Evolutionary conservation across 2,888 invertebrate genomes (phyloP), one percentile per base, ranked within the genome.

Genomic region (Aspidiotus destructor): DNA sequence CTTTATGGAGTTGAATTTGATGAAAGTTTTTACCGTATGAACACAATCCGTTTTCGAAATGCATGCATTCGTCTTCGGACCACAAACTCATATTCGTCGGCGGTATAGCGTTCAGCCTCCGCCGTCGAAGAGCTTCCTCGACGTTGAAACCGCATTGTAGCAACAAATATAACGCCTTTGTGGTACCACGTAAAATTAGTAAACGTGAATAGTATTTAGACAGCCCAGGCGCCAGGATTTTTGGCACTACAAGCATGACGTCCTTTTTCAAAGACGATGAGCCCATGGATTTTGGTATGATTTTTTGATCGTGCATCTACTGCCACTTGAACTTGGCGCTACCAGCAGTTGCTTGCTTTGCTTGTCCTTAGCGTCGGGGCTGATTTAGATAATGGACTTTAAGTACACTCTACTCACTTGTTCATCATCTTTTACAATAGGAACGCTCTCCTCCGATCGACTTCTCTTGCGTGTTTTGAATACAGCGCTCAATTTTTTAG

Each of bases 1-100:
- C 91, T 90, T 67, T 67, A 52, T 67, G 67, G 8, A 67, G 44
- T 75, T 92, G 89, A 76, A 97, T 96, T 72, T 88, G 81, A 77
- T 92, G 89, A 77, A 98, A 98, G 79, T 98, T 93, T 80, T 98
- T 98, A 42, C 97, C 96, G 75, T 89, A 92, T 70, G 86, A 85
- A 75, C 92, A 84, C 10, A 98, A 83, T 55, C 96, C 97, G 75
- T 89, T 89, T 81, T 98, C 98, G 79, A 98, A 98, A 77, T 92
- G 92, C 67, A 90, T 84, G 78, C 94, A 94, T 77, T 98, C 97
- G 75, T 95, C 94, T 77, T 96, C 96, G 2, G 94, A 94, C 95
- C 96, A 98, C 6, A 91, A 81, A 74, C 89, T 91, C 81, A 87
- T 85, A 0, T 89, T 88, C 1, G 85, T 82, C 17, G 84, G 74